These are phyloP conservation scores for Mobula birostris DNA, from an alignment of 2,113 vertebrate species.

Conservation along the genomic window DNA sequence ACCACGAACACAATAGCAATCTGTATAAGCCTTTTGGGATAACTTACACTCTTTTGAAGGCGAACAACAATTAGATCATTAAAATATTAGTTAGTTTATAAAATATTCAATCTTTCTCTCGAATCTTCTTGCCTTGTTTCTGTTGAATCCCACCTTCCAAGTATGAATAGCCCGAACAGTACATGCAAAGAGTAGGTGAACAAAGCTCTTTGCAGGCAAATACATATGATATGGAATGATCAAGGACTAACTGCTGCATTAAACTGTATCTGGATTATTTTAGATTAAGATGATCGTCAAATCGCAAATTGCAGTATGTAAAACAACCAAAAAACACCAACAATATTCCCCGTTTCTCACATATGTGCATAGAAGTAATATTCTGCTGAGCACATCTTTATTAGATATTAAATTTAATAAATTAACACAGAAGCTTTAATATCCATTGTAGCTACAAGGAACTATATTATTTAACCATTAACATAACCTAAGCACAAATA, in stretches of 20 bases:
- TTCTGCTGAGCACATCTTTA: neutral
- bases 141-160: neutral
- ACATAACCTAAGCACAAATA: neutral
- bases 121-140: neutral
- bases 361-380: neutral
- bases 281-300: neutral
- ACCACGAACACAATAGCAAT: slow-evolving; percentile 15
- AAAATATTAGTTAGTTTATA: slow-evolving; percentile 27
- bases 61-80: neutral
- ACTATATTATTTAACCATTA: neutral
- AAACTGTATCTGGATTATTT: neutral
- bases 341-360: neutral
- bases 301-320: neutral
- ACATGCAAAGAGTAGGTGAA: no score
- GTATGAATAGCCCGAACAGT: neutral
- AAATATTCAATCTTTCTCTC: slow-evolving; percentile 13
- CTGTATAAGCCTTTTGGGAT: neutral
- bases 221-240: neutral
- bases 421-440: neutral
- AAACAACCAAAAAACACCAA: neutral
- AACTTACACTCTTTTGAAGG: neutral
- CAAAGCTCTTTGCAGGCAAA: neutral
- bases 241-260: neutral
- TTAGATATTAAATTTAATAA: neutral
- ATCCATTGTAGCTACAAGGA: neutral